A percentile compares a stretch with the other conserved stretches of the same genome.
phyloP scores from a whole-genome alignment of 1,140 invertebrate species.

The Capitella teleta region DNA sequence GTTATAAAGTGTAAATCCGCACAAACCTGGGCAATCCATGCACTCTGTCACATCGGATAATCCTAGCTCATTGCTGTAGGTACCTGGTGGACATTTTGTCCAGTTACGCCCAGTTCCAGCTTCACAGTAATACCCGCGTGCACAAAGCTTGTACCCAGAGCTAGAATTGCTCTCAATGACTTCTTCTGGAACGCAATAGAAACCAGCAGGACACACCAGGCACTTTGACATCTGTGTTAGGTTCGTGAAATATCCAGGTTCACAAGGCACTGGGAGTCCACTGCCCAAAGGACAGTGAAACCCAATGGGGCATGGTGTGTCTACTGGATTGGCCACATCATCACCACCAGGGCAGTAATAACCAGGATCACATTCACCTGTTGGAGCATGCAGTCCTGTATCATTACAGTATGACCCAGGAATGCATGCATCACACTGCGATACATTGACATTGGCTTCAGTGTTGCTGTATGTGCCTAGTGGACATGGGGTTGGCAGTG shows the following conservation, averaged over 20 bases:
- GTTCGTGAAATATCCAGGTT: constrained; percentile 28
- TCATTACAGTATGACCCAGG: constrained; percentile 33
- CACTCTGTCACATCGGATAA: constrained; percentile 21
- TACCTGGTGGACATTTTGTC: constrained; percentile 30
- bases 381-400: constrained; percentile 22
- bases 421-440: constrained; percentile 27
- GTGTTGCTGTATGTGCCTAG: constrained; percentile 28
- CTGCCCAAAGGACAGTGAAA: constrained; percentile 30
- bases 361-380: constrained; percentile 26
- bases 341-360: constrained; percentile 33
- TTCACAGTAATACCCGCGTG: constrained; percentile 30
- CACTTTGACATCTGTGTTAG: constrained; percentile 23
- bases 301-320: constrained; percentile 28
- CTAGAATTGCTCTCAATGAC: constrained; percentile 27
- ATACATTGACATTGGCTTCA: constrained; percentile 19
- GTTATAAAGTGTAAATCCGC: not conserved
- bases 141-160: constrained; percentile 28
- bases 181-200: constrained; percentile 36
- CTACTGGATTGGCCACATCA: constrained; percentile 22
- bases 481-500: constrained; percentile 18
- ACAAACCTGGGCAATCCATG: constrained; percentile 22
- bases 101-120: constrained; percentile 29
- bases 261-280: constrained; percentile 23
- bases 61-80: constrained; percentile 27
- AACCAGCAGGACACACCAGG: constrained; percentile 26